Evolutionary conservation across 2,113 vertebrate species (phyloP), one percentile per base, ranked within the genome.

Genomic region (Lamprologus sp.): DNA sequence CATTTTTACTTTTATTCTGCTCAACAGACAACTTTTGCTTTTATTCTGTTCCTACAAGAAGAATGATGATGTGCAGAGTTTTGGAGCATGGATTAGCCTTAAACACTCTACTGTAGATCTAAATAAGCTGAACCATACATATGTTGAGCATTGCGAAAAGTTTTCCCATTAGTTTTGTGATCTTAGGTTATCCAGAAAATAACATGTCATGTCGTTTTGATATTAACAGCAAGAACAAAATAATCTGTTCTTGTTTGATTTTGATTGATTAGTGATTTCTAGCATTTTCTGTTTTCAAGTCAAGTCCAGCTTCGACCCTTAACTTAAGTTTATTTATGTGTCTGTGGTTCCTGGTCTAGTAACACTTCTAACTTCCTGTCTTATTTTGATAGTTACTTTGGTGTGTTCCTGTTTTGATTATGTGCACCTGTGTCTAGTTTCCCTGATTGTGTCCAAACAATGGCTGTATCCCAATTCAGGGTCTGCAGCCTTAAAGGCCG

Each of bases 81-180:
- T 28, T 31, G n/a, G 2, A 70, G 17, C 49, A 55, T 19, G 12
- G 55, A 49, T 31, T 31, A 53, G 13, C 12, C 49, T 1, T 13
- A 49, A 0, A 1, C 14, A 11, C 10, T 55, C n/a, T 6, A 11
- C 8, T 51, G 1, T 9, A 84, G 28, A 45, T 45, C 51, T 17
- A 84, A 83, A 51, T 23, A 33, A 37, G 28, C 15, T 23, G 3
- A 60, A 31, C 21, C 12, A 82, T 68, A 31, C 0, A 31, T 49
- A 75, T 11, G 40, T 1, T 73, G 68, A 45, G 40, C 21, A 45
- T 11, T 21, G 7, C 0, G 0, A 73, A 45, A 45, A 4, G 37
- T 42, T 73, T 9, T 26, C 13, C 37, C 5, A 7, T 73, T 9
- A 26, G 35, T 1, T 65, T 58, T 56, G 23, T 31, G 54, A 81